Evolutionary conservation across 2,113 vertebrate species (phyloP).

Genomic region (Urocynchramus pylzowi): DNA sequence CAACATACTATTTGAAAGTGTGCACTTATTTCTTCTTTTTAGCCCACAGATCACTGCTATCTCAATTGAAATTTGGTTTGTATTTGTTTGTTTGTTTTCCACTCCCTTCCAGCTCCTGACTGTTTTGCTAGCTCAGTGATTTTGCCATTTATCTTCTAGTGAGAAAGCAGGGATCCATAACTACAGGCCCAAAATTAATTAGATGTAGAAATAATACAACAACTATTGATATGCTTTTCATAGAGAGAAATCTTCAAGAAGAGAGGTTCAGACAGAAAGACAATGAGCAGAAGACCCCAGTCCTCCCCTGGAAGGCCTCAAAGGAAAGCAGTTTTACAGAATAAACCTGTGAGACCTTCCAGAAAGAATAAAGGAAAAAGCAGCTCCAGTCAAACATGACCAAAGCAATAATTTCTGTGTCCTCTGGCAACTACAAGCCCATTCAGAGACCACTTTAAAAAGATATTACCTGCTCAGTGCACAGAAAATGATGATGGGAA

Average conservation of each 20-base stretch:
- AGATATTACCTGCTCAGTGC: neutral
- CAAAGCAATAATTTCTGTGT: neutral
- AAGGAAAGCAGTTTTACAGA: neutral
- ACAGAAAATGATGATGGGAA: neutral
- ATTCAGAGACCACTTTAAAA: neutral
- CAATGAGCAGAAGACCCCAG: neutral
- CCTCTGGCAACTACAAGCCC: neutral
- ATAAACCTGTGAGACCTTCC: neutral
- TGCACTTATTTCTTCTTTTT: neutral
- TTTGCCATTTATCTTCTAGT: neutral
- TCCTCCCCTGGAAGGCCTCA: neutral
- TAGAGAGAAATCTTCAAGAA: neutral
- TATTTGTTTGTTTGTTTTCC: neutral
- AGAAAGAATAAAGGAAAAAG: neutral
- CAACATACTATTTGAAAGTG: neutral
- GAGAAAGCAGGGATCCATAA: neutral
- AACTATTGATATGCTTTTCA: neutral
- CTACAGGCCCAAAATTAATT: neutral
- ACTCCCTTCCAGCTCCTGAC: neutral
- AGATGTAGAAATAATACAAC: neutral
- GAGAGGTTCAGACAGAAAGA: neutral
- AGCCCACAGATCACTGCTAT: neutral
- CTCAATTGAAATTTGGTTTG: neutral
- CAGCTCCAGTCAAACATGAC: neutral
- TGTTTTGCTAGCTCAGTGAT: neutral